These are phyloP conservation scores for Silurus lanzhouensis DNA, from an alignment of 2,797 vertebrate species.

Conservation along the genomic window DNA sequence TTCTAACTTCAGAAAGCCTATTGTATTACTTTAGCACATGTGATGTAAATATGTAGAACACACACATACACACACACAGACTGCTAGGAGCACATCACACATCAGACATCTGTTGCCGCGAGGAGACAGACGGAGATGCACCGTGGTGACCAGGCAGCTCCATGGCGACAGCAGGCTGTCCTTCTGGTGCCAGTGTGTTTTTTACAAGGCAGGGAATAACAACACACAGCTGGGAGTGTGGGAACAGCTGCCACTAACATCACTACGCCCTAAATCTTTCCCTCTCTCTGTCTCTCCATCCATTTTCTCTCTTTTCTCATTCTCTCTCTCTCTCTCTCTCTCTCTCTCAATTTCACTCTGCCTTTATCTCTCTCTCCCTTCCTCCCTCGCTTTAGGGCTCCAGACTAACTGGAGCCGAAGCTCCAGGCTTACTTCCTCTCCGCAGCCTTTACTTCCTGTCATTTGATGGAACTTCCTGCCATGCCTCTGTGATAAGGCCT, in stretches of 20 bases:
- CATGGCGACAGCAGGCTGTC: slow-evolving; percentile 72
- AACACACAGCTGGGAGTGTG: slow-evolving; percentile 79
- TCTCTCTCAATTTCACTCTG: slow-evolving; percentile 58
- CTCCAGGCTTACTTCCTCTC: slow-evolving; percentile 78
- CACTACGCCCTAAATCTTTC: slow-evolving; percentile 66
- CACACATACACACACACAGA: slow-evolving; percentile 48
- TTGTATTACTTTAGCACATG: slow-evolving; percentile 23
- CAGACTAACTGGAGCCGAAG: slow-evolving; percentile 81
- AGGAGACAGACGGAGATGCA: slow-evolving; percentile 62
- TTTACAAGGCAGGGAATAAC: slow-evolving; percentile 77
- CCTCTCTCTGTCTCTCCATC: slow-evolving; percentile 59
- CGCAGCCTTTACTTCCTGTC: slow-evolving; percentile 77
- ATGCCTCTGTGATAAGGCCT: slow-evolving; percentile 73
- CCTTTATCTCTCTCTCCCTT: slow-evolving; percentile 53
- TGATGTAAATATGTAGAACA: slow-evolving; percentile 21
- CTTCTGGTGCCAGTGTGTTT: slow-evolving; percentile 76
- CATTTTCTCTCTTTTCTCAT: slow-evolving; percentile 57
- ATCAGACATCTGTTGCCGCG: slow-evolving; percentile 65
- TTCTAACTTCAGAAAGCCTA: slow-evolving; percentile 16
- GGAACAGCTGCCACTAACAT: slow-evolving; percentile 77
- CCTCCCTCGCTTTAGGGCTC: slow-evolving; percentile 68
- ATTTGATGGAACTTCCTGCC: slow-evolving; percentile 80
- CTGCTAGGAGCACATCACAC: slow-evolving; percentile 71
- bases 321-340: slow-evolving; percentile 61
- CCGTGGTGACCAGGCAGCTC: slow-evolving; percentile 62